These are phyloP conservation scores for Crypturellus undulatus DNA, from an alignment of 2,113 vertebrate species.

Conservation along the genomic window DNA sequence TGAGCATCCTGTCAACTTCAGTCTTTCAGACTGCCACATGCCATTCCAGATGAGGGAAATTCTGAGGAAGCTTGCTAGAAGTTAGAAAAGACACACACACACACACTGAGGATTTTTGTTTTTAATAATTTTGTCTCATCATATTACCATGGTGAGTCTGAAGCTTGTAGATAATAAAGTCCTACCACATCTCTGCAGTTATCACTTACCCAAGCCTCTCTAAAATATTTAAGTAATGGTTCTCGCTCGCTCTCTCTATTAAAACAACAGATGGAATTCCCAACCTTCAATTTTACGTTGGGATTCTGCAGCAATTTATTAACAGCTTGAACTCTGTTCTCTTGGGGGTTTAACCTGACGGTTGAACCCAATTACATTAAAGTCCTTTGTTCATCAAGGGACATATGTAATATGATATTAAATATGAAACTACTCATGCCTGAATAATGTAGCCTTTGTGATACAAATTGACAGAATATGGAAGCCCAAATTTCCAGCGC, in stretches of 20 bases:
- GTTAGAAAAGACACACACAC: neutral
- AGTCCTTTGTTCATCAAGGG: conserved; percentile 68
- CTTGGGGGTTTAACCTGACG: conserved; percentile 57
- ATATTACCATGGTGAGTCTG: neutral
- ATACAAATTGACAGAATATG: conserved; percentile 24
- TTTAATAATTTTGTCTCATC: neutral
- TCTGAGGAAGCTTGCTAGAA: neutral
- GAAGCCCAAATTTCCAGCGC: conserved; percentile 25
- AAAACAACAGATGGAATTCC: conserved; percentile 72
- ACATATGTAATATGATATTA: conserved; percentile 70
- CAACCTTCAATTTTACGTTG: conserved; percentile 58
- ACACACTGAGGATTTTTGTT: neutral
- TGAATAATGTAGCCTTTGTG: conserved; percentile 62
- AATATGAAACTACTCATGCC: conserved; percentile 52
- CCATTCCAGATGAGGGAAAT: neutral
- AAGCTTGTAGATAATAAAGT: neutral
- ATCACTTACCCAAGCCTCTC: conserved; percentile 23
- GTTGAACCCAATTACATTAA: conserved; percentile 73
- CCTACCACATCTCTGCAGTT: neutral
- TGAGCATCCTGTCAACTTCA: neutral
- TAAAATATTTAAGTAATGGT: conserved; percentile 53
- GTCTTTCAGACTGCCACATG: neutral
- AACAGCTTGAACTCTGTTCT: conserved; percentile 68
- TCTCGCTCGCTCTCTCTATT: conserved; percentile 48
- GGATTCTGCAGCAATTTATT: conserved; percentile 69